Evolutionary conservation across 2,888 invertebrate species (phyloP), one percentile per base, ranked within the genome.

Genomic region (Heliconius hortense): DNA sequence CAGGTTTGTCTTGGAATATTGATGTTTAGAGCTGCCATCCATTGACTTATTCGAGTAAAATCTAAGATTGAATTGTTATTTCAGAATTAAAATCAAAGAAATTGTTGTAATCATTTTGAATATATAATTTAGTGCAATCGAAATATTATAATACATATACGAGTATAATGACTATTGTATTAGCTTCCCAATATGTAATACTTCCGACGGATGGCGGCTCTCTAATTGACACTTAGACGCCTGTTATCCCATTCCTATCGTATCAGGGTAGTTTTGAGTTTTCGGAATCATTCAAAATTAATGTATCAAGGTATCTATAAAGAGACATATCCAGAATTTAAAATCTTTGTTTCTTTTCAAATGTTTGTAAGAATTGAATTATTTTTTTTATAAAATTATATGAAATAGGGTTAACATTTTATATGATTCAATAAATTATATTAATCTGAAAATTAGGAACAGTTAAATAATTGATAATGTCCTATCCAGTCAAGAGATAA

Each of bases 1-100:
- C 89, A 89, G 89, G 89, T 89, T 88, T 84, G 89, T 88, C 82
- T 67, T 68, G 53, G 56, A 69, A 69, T 69, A 69, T 69, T 69
- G 31, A 56, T 69, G 69, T 35, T 69, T 35, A 56, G 69, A 56
- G 69, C 69, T 69, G 56, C 69, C 69, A 69, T 60, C 60, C 71
- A 60, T 71, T 71, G 71, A 60, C 21, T n/a, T n/a, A 8, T 69
- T 56, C 1, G 11, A 31, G n/a, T 31, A 56, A 53, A n/a, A 35
- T 35, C 31, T 15, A n/a, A 56, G 8, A 10, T 26, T 5, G 26
- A 35, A 5, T 10, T 21, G 3, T 63, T 63, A 31, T 10, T 18
- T 10, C 2, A 31, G 28, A 63, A 21, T 31, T 64, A 64, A 35
- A 4, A 13, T 18, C 21, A 31, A 28, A 63, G 3, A 31, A 62